A percentile compares a stretch with the other conserved stretches of the same genome.
phyloP scores from a whole-genome alignment of 2,113 vertebrate genomes.

The Syrmaticus mikado region DNA sequence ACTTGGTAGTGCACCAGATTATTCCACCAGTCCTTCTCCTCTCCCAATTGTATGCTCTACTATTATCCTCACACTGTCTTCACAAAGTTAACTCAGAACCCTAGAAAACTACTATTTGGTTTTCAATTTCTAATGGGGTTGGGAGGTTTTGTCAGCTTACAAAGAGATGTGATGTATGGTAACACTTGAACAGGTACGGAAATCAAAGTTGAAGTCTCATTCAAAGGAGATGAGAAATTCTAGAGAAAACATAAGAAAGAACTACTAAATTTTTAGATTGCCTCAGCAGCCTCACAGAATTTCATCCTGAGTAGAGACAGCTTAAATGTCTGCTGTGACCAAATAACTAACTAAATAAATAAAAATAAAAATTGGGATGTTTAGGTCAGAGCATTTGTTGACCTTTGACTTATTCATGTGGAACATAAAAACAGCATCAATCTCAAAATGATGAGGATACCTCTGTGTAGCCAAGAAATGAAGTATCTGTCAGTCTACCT shows the following conservation, averaged over 20 bases:
- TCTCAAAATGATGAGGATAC: not conserved
- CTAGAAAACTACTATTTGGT: rapidly evolving
- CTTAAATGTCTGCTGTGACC: not conserved
- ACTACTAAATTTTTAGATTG: not conserved
- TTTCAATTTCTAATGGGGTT: not conserved
- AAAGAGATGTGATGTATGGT: not conserved
- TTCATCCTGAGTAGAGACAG: not conserved
- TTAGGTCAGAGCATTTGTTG: not conserved
- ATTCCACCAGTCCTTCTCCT: not conserved
- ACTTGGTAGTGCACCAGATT: rapidly evolving
- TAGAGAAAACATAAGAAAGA: not conserved
- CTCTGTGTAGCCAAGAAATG: not conserved
- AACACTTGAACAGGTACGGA: not conserved
- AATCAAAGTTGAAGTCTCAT: rapidly evolving
- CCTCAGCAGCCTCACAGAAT: not conserved
- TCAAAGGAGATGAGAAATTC: not conserved
- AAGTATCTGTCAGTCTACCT: not conserved
- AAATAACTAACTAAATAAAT: too few species aligned
- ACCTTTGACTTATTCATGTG: rapidly evolving
- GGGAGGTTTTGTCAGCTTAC: not conserved
- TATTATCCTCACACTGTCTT: not conserved
- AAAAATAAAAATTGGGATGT: not conserved
- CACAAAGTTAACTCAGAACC: not conserved
- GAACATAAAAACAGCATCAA: not conserved
- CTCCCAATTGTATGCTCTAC: not conserved